These are phyloP conservation scores for Slavum lentiscoides DNA, from an alignment of 2,888 invertebrate species.

Conservation along the genomic window DNA sequence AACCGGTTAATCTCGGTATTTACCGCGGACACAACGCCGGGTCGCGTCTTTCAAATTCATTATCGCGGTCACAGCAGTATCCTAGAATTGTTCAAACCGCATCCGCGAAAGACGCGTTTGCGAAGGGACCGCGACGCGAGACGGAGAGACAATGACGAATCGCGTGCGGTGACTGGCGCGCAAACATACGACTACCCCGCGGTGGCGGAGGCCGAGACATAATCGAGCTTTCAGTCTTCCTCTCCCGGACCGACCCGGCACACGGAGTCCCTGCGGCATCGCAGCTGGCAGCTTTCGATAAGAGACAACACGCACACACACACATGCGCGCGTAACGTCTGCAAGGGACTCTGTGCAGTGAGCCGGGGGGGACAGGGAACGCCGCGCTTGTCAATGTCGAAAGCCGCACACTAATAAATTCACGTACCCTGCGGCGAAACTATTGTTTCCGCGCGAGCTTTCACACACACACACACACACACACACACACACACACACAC, in stretches of 20 bases:
- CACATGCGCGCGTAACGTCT: constrained; percentile 11
- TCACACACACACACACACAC: background rate
- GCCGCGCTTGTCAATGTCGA: constrained; percentile 44
- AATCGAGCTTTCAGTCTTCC: constrained; percentile 33
- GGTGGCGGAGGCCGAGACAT: background rate
- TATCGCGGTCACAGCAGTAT: too few relatives aligned
- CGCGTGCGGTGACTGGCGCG: background rate
- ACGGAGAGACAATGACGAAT: constrained; percentile 47
- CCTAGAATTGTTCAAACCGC: too few relatives aligned
- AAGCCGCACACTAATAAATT: constrained; percentile 51
- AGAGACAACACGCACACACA: background rate
- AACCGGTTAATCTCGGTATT: too few relatives aligned
- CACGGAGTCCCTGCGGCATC: background rate
- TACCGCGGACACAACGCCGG: too few relatives aligned
- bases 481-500: too few relatives aligned
- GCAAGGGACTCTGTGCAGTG: background rate
- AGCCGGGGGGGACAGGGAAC: background rate
- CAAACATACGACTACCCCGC: constrained; percentile 4
- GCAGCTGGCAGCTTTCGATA: constrained; percentile 48
- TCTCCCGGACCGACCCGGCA: background rate
- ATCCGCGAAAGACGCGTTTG: too few relatives aligned
- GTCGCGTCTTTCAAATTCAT: too few relatives aligned
- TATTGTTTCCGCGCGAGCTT: constrained; percentile 39
- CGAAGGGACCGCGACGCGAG: background rate
- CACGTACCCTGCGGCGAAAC: constrained; percentile 15